A percentile compares a stretch with the other conserved stretches of the same genome.
Evolutionary conservation across 2,888 invertebrate species (phyloP).

Genomic region (Poecilus cupreus): DNA sequence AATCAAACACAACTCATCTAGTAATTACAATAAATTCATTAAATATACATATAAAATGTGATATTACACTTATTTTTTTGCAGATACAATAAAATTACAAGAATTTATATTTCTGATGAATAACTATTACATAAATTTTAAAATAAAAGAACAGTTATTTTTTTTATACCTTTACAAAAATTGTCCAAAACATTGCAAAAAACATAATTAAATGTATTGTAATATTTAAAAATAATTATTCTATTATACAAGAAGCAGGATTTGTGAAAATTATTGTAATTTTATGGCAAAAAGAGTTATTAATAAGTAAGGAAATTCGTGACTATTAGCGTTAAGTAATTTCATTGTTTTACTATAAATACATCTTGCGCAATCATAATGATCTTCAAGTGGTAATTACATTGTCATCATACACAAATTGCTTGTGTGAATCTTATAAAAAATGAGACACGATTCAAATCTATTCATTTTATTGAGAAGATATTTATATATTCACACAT

Average conservation of each 20-base stretch:
- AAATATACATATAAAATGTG: no score
- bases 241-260: neutral
- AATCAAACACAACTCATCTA: no score
- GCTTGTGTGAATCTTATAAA: neutral
- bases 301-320: neutral
- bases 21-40: no score
- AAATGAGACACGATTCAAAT: neutral
- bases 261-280: neutral
- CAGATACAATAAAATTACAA: no score
- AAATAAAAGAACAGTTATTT: no score
- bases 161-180: no score
- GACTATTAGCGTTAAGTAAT: neutral
- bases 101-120: no score
- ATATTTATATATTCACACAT: conserved; percentile 12
- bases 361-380: conserved; percentile 8
- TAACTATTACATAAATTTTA: no score
- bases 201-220: no score
- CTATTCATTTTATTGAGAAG: conserved; percentile 4
- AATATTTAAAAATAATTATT: neutral
- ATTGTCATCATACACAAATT: conserved; percentile 15
- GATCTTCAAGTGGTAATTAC: conserved; percentile 11
- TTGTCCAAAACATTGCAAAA: neutral
- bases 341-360: conserved; percentile 11
- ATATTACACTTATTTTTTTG: no score
- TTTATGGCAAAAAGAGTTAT: neutral